These are phyloP conservation scores for Linurgus olivaceus DNA, from an alignment of 2,797 vertebrate species.

Conservation along the genomic window DNA sequence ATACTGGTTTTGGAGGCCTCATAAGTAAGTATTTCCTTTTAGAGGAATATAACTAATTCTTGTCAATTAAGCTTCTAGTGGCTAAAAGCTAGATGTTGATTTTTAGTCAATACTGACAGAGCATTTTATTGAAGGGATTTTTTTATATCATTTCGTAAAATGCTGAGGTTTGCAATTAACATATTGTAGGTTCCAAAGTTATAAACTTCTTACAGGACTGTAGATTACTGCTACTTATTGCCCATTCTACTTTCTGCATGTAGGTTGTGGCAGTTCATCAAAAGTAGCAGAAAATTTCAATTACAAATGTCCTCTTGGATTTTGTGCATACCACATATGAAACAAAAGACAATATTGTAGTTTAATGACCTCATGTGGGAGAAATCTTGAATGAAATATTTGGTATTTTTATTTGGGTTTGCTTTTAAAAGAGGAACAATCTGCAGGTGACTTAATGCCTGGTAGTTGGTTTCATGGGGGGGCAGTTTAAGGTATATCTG, in stretches of 20 bases:
- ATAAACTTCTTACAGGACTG: neutral
- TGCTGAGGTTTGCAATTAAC: neutral
- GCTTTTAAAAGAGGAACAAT: neutral
- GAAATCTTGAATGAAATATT: neutral
- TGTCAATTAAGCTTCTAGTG: neutral
- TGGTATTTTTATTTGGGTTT: neutral
- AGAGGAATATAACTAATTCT: neutral
- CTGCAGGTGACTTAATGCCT: neutral
- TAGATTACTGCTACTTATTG: neutral
- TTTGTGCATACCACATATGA: neutral
- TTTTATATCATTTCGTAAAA: neutral
- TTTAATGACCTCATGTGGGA: neutral
- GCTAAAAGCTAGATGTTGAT: neutral
- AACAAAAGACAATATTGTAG: neutral
- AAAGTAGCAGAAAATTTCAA: neutral
- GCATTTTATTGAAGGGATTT: neutral
- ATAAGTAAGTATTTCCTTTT: neutral
- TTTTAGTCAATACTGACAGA: neutral
- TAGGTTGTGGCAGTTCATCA: neutral
- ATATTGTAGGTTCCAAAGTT: neutral
- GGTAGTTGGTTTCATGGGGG: neutral
- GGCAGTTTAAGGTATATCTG: neutral
- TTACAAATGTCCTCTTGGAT: neutral
- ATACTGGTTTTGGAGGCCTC: neutral
- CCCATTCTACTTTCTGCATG: neutral